Percentiles rank a stretch among this genome's conserved stretches.
Conservation (phyloP, 2,888 invertebrate species). For the Pollenia amentaria region DNA sequence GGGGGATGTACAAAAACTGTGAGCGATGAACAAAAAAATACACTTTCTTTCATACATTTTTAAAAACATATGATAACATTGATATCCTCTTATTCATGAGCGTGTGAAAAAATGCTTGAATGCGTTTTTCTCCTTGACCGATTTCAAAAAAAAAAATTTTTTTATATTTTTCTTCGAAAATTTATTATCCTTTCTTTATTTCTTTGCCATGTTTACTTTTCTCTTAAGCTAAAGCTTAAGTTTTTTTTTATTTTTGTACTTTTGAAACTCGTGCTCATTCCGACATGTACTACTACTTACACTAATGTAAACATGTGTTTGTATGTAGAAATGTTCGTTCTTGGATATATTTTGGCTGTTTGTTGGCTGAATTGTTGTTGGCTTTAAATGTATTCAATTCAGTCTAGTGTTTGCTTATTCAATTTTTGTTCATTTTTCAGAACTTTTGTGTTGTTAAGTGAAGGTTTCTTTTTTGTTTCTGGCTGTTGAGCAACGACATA, state of each 20-base stretch:
- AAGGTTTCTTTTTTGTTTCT: constrained; percentile 1
- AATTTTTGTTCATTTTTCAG: constrained; percentile 31
- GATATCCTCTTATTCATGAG: constrained; percentile 57
- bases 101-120: constrained; percentile 72
- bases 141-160: constrained; percentile 53
- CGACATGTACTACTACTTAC: constrained; percentile 3
- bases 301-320: not conserved
- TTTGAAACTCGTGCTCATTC: not conserved
- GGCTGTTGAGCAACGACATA: constrained; percentile 70
- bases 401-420: constrained; percentile 49
- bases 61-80: constrained; percentile 18
- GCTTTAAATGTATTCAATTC: not conserved
- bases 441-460: constrained; percentile 36
- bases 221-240: constrained; percentile 34
- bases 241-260: constrained; percentile 62
- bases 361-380: constrained; percentile 35
- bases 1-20: not conserved
- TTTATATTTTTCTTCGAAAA: constrained; percentile 49
- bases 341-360: constrained; percentile 28
- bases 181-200: constrained; percentile 55
- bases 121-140: constrained; percentile 79
- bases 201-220: constrained; percentile 58
- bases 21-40: not conserved
- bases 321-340: not conserved
- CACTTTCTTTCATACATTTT: not conserved